Evolutionary conservation across 2,113 vertebrate genomes (phyloP).

Genomic region (Camarhynchus parvulus): DNA sequence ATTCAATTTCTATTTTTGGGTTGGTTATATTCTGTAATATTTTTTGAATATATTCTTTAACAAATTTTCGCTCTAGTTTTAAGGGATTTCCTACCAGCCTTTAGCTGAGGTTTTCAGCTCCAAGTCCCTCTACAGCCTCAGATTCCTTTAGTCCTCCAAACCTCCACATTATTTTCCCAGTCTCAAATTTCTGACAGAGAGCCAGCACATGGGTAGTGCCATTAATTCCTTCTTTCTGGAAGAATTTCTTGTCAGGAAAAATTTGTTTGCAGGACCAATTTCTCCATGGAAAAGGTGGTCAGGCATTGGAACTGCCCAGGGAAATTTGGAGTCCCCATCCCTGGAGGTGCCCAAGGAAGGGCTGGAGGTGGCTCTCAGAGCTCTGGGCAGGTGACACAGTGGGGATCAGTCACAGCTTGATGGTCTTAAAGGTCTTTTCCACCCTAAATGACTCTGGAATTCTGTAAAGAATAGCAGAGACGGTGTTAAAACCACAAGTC

Average conservation of each 20-base stretch:
- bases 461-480: neutral
- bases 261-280: neutral
- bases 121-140: neutral
- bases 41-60: too few species aligned
- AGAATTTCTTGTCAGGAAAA: neutral
- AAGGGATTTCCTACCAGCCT: neutral
- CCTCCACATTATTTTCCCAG: neutral
- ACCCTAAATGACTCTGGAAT: neutral
- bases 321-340: neutral
- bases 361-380: rapidly evolving
- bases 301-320: neutral
- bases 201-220: neutral
- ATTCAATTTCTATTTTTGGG: neutral
- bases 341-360: neutral
- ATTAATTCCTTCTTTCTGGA: neutral
- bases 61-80: neutral
- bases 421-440: neutral
- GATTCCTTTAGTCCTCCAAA: neutral
- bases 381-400: neutral
- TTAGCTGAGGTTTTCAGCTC: neutral
- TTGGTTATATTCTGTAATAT: neutral
- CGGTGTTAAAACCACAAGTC: neutral
- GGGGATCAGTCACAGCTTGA: rapidly evolving
- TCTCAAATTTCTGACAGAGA: neutral
- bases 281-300: neutral